A percentile compares a stretch with the other conserved stretches of the same genome.
These are phyloP conservation scores for Picathartes gymnocephalus DNA, from an alignment of 2,113 vertebrate species.

Conservation along the genomic window DNA sequence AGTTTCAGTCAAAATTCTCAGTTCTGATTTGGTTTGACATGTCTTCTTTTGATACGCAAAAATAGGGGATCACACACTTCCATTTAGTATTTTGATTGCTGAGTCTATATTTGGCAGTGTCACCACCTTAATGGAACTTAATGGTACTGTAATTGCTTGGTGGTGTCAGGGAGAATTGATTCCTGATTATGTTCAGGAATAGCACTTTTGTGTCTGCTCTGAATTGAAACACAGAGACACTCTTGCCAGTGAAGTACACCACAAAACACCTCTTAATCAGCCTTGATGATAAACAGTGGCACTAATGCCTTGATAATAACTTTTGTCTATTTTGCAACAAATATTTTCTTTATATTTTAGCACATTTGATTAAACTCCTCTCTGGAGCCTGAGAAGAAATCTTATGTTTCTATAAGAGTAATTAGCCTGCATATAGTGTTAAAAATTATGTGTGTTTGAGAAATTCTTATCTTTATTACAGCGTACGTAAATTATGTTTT, in stretches of 20 bases:
- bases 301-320: neutral
- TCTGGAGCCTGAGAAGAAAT: neutral
- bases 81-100: slow-evolving; percentile 56
- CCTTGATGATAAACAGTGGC: neutral
- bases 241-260: neutral
- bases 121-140: slow-evolving; percentile 62
- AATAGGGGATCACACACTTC: slow-evolving; percentile 3
- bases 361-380: neutral
- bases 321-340: neutral
- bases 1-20: slow-evolving; percentile 14
- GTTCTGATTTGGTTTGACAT: slow-evolving; percentile 21
- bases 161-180: slow-evolving; percentile 39
- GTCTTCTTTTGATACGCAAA: neutral
- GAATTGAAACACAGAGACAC: neutral
- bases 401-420: neutral
- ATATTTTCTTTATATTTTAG: neutral
- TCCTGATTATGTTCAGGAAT: slow-evolving; percentile 47
- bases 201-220: slow-evolving; percentile 22
- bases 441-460: neutral
- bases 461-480: neutral
- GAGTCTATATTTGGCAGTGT: slow-evolving; percentile 53
- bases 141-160: slow-evolving; percentile 55
- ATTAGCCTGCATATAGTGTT: neutral
- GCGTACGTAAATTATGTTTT: neutral
- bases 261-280: neutral